phyloP scores from a whole-genome alignment of 2,113 vertebrate genomes.

The Megaceryle torquata region DNA sequence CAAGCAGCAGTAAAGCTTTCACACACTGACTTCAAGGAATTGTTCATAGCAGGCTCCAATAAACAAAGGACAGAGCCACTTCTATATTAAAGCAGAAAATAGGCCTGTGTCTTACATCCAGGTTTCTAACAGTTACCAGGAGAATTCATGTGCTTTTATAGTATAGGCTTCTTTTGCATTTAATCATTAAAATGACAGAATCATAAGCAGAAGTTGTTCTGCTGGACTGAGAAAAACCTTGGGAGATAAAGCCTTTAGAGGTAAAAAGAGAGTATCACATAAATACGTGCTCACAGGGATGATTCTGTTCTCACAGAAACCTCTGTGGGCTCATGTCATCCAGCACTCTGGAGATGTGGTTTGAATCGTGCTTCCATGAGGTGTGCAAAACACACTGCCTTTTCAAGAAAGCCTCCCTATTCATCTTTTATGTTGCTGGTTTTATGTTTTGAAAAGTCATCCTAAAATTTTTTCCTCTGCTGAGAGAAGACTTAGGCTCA shows the following conservation, averaged over 20 bases:
- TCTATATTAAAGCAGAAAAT: neutral
- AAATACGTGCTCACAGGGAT: neutral
- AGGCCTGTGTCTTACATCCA: neutral
- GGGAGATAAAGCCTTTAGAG: neutral
- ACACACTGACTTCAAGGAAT: neutral
- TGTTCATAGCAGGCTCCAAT: neutral
- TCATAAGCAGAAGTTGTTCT: conserved; percentile 14
- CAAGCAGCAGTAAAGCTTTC: neutral
- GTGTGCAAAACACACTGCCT: neutral
- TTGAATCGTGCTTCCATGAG: neutral
- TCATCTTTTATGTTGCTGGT: neutral
- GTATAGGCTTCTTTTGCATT: neutral
- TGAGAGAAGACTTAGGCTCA: neutral
- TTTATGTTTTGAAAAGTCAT: neutral
- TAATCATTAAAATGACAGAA: neutral
- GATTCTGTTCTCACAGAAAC: neutral
- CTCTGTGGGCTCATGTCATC: neutral
- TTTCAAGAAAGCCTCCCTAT: neutral
- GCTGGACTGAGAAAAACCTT: conserved; percentile 6
- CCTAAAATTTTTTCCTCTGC: neutral
- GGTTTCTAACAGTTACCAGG: neutral
- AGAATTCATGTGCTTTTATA: neutral
- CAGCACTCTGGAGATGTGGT: neutral
- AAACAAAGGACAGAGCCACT: neutral
- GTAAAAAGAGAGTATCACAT: neutral